Conservation (phyloP, 2,888 invertebrate species). For the Tetrapedia diversipes region DNA sequence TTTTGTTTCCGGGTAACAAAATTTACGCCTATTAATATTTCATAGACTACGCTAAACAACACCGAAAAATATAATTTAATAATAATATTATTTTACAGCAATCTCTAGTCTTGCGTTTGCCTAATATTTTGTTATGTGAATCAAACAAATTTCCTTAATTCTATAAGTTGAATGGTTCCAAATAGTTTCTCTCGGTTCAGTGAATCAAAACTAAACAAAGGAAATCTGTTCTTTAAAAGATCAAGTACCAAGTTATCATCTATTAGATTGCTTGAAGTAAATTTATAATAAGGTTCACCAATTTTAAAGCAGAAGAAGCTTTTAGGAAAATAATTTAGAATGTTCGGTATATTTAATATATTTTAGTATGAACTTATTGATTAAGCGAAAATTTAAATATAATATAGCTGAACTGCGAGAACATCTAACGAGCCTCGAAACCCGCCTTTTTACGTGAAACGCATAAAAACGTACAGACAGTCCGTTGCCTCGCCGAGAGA, state of each 20-base stretch:
- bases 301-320: neutral
- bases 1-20: no score
- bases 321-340: neutral
- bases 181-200: neutral
- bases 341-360: neutral
- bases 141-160: neutral
- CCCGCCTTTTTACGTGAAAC: conserved; percentile 76
- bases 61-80: no score
- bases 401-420: neutral
- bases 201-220: neutral
- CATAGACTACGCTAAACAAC: no score
- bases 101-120: no score
- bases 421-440: conserved; percentile 62
- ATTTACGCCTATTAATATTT: no score
- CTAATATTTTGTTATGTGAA: no score
- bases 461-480: conserved; percentile 76
- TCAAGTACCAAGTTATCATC: no score
- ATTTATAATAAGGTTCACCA: neutral
- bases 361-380: no score
- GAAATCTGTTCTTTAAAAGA: no score
- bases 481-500: conserved; percentile 78
- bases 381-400: neutral
- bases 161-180: neutral
- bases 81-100: no score
- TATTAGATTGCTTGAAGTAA: no score